A percentile compares a stretch with the other conserved stretches of the same genome.
These are phyloP conservation scores for Asobara japonica DNA, from an alignment of 1,140 invertebrate genomes.

Conservation along the genomic window DNA sequence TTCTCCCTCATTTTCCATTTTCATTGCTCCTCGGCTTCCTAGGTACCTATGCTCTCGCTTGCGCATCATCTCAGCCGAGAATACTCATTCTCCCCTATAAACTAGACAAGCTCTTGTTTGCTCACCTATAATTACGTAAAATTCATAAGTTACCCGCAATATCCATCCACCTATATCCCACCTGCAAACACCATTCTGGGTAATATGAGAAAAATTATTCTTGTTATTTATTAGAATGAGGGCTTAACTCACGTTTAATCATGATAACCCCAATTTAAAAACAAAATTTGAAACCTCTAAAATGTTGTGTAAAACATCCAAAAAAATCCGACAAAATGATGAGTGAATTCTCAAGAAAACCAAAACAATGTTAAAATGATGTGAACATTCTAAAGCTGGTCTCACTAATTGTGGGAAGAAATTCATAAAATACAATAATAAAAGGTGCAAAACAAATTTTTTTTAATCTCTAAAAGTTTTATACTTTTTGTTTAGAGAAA, in stretches of 20 bases:
- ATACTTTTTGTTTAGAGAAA: too few species aligned
- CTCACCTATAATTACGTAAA: conserved; percentile 59
- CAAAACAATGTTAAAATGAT: too few species aligned
- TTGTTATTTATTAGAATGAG: background rate
- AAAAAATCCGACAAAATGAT: too few species aligned
- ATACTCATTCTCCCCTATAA: background rate
- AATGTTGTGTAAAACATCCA: too few species aligned
- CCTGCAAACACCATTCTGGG: background rate
- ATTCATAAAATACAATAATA: too few species aligned
- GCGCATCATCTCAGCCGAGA: background rate
- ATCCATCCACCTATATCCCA: conserved; percentile 22
- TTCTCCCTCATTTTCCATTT: background rate
- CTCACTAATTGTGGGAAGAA: too few species aligned
- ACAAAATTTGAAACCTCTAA: too few species aligned
- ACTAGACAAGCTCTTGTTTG: conserved; percentile 43
- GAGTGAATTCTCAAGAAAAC: background rate
- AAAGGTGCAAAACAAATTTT: too few species aligned
- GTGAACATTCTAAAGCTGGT: too few species aligned
- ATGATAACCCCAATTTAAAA: background rate
- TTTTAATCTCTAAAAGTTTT: too few species aligned
- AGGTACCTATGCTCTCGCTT: conserved; percentile 4
- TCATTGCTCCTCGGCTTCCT: background rate
- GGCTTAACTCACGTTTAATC: background rate
- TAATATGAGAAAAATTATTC: conserved; percentile 2
- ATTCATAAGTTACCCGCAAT: conserved; percentile 55